Conservation (phyloP, 2,113 vertebrate genomes). For the Lycaon pictus region DNA sequence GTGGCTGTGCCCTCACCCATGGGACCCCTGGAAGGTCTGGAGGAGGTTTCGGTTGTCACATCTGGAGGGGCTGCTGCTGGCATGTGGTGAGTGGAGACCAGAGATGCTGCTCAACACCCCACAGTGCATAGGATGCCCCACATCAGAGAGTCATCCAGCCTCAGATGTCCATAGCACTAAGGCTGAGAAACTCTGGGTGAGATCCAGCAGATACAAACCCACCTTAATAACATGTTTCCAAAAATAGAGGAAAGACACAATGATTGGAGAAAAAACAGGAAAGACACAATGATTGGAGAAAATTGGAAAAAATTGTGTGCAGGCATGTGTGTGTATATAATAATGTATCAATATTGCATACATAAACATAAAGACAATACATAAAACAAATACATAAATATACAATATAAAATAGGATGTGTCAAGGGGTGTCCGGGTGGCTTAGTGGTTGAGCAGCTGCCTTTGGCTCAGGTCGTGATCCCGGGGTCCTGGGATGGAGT, state of each 20-base stretch:
- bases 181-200: background rate
- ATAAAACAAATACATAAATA: background rate
- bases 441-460: too few species aligned
- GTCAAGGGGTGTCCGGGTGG: too few species aligned
- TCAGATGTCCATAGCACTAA: background rate
- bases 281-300: background rate
- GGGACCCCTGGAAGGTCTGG: background rate
- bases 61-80: background rate
- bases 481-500: too few species aligned
- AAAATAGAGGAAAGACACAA: background rate
- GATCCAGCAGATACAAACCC: background rate
- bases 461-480: too few species aligned
- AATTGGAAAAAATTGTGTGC: background rate
- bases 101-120: too few species aligned
- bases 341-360: background rate
- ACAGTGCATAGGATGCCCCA: rapidly evolving
- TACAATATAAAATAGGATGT: background rate
- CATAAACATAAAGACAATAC: background rate
- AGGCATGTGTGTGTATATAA: background rate
- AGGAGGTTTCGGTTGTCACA: background rate
- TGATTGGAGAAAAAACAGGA: background rate
- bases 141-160: background rate
- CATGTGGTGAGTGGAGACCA: background rate
- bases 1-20: background rate
- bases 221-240: background rate